Conservation (phyloP, 2,888 invertebrate genomes). For the Nesidiocoris tenuis region DNA sequence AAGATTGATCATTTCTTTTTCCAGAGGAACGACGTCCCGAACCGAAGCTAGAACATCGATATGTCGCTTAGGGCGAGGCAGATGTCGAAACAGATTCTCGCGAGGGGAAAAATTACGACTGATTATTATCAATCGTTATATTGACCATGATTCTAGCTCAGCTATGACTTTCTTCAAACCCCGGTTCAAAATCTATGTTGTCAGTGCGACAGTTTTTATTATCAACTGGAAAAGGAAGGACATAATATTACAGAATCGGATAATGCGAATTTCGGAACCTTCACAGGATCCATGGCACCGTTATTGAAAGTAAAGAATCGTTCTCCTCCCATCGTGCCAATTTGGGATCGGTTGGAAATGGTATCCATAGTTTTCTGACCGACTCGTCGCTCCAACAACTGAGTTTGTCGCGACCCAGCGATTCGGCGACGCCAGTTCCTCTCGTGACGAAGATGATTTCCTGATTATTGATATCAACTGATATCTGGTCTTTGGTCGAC, state of each 20-base stretch:
- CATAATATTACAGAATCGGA: no score
- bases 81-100: constrained; percentile 10
- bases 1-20: background rate
- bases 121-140: background rate
- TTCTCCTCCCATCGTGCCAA: constrained; percentile 24
- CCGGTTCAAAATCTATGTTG: no score
- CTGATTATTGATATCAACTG: constrained; percentile 7
- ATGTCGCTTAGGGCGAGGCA: constrained; percentile 11
- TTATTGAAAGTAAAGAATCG: constrained; percentile 9
- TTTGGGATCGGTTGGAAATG: constrained; percentile 17
- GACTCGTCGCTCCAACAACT: constrained; percentile 25
- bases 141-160: no score
- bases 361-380: constrained; percentile 17
- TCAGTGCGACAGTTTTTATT: no score
- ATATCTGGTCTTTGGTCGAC: constrained; percentile 11
- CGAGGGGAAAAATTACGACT: background rate
- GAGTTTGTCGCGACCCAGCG: background rate
- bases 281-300: constrained; percentile 16
- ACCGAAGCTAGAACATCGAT: background rate
- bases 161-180: no score
- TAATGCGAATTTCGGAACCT: no score
- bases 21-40: background rate
- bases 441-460: constrained; percentile 1
- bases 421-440: background rate
- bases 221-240: no score